Conservation (phyloP, 2,888 invertebrate species). For the Dicycla oo region DNA sequence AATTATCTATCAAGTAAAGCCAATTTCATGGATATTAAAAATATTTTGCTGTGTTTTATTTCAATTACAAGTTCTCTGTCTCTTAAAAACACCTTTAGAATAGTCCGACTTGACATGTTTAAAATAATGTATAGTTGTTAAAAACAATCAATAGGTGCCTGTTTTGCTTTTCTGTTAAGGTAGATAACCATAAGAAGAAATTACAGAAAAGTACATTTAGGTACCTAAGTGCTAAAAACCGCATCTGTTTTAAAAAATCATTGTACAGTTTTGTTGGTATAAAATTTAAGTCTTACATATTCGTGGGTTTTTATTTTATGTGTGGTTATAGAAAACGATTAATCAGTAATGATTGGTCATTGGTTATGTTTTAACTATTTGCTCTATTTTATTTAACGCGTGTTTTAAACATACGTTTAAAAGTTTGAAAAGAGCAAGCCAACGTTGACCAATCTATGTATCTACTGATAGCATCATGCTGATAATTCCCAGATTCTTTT, state of each 20-base stretch:
- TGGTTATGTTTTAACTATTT: slow-evolving; percentile 17
- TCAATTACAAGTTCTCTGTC: too few relatives aligned
- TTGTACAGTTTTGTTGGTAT: background rate
- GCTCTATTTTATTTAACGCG: slow-evolving; percentile 12
- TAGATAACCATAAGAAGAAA: background rate
- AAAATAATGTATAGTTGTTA: background rate
- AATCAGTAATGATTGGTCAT: slow-evolving; percentile 29
- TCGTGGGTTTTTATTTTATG: slow-evolving; percentile 17
- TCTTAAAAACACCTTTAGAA: too few relatives aligned
- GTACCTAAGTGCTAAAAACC: slow-evolving; percentile 9
- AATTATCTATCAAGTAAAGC: too few relatives aligned
- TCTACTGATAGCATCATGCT: slow-evolving; percentile 36
- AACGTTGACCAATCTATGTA: slow-evolving; percentile 32
- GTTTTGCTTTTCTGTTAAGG: background rate
- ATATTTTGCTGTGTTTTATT: too few relatives aligned
- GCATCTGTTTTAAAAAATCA: slow-evolving; percentile 25
- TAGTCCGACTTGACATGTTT: background rate
- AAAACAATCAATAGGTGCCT: background rate
- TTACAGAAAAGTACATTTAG: background rate
- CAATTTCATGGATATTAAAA: too few relatives aligned
- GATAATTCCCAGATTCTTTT: slow-evolving; percentile 34
- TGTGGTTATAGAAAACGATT: slow-evolving; percentile 38
- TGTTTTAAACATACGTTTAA: slow-evolving; percentile 3
- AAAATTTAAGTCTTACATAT: background rate
- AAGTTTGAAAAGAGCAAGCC: slow-evolving; percentile 16